Percentiles rank a stretch among this genome's conserved stretches.
These are phyloP conservation scores for Drosophila bifasciata DNA, from an alignment of 1,140 invertebrate genomes.

Conservation along the genomic window DNA sequence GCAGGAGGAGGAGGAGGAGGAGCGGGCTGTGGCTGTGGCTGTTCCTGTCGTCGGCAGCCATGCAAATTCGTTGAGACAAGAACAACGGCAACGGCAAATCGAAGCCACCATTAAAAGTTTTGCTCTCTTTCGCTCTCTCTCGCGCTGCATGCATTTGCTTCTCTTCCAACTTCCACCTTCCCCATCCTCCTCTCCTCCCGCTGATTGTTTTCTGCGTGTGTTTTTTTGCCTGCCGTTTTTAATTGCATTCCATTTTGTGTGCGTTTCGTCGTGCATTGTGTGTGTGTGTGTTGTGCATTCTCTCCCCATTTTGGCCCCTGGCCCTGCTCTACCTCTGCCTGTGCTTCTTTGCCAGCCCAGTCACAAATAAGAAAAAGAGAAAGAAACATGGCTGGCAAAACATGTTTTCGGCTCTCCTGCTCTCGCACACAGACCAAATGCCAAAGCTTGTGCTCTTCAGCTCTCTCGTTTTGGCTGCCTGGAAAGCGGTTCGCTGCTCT, in stretches of 20 bases:
- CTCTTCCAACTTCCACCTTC: background rate
- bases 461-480: slow-evolving; percentile 3
- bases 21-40: slow-evolving; percentile 1
- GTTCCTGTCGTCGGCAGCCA: slow-evolving; percentile 46
- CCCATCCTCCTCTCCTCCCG: background rate
- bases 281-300: slow-evolving; percentile 38
- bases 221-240: slow-evolving; percentile 78
- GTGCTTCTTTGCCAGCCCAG: slow-evolving; percentile 23
- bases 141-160: too few relatives aligned
- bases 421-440: background rate
- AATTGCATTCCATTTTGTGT: slow-evolving; percentile 79
- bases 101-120: slow-evolving; percentile 79
- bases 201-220: slow-evolving; percentile 12
- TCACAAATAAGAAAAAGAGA: slow-evolving; percentile 39
- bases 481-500: background rate
- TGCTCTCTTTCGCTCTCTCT: slow-evolving; percentile 2
- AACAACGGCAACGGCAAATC: slow-evolving; percentile 56
- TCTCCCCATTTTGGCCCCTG: slow-evolving; percentile 36
- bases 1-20: slow-evolving; percentile 13
- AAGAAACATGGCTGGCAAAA: slow-evolving; percentile 70
- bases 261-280: slow-evolving; percentile 25
- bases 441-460: slow-evolving; percentile 4
- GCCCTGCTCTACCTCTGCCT: slow-evolving; percentile 29
- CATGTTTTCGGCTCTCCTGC: slow-evolving; percentile 30
- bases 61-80: slow-evolving; percentile 67